Evolutionary conservation across 2,797 vertebrate species (phyloP).

Genomic region (Coendou prehensilis): DNA sequence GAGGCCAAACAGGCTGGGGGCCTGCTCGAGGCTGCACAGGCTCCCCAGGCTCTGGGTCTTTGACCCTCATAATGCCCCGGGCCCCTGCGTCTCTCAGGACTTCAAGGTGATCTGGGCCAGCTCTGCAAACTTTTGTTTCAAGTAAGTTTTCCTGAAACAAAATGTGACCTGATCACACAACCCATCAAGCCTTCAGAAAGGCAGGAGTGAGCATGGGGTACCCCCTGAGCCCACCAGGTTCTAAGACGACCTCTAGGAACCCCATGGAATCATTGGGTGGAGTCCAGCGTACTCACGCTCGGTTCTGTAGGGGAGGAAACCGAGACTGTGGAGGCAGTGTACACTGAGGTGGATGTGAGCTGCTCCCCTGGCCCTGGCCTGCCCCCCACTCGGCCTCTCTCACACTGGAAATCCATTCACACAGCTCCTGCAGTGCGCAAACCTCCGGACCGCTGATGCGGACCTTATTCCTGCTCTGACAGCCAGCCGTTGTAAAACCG

Average conservation of each 20-base stretch:
- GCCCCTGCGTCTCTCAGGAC: neutral
- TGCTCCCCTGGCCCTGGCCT: neutral
- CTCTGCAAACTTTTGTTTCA: neutral
- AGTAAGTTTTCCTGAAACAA: neutral
- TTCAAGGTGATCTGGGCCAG: neutral
- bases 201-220: neutral
- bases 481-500: slow-evolving; percentile 62
- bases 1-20: neutral
- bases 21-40: neutral
- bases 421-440: neutral
- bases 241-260: neutral
- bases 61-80: neutral
- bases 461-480: slow-evolving; percentile 64
- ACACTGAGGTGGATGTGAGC: fast-evolving
- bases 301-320: neutral
- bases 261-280: neutral
- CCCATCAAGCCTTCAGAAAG: neutral
- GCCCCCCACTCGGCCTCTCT: fast-evolving
- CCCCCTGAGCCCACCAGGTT: neutral
- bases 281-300: neutral
- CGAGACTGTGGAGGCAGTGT: fast-evolving
- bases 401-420: slow-evolving; percentile 36
- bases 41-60: neutral
- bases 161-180: neutral
- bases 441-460: neutral